phyloP scores from a whole-genome alignment of 2,888 invertebrate species.

The Blastobasis adustella region DNA sequence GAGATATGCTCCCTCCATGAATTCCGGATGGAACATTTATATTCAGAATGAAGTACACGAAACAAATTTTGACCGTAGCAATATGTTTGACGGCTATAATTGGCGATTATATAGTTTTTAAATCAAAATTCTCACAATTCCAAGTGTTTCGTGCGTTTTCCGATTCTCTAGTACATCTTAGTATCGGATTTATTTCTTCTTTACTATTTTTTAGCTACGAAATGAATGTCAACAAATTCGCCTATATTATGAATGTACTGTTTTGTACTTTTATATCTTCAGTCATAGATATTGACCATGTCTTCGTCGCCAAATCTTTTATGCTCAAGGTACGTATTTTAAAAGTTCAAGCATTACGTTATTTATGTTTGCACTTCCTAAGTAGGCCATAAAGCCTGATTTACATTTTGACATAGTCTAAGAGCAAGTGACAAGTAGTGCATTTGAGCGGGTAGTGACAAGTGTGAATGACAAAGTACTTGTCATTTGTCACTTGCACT shows the following conservation, averaged over 20 bases:
- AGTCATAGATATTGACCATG: slow-evolving; percentile 56
- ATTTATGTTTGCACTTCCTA: no score
- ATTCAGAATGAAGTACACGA: slow-evolving; percentile 35
- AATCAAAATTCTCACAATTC: slow-evolving; percentile 44
- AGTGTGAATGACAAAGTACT: no score
- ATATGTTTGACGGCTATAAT: slow-evolving; percentile 33
- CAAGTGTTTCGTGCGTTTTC: slow-evolving; percentile 40
- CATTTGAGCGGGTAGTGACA: no score
- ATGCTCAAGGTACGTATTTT: slow-evolving; percentile 40
- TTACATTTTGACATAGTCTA: no score
- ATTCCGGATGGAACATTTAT: no score
- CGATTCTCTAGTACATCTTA: slow-evolving; percentile 45
- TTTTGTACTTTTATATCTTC: slow-evolving; percentile 49
- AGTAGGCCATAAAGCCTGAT: no score
- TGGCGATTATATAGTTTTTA: slow-evolving; percentile 55
- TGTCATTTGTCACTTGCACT: no score
- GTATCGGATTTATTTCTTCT: slow-evolving; percentile 44
- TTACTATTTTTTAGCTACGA: slow-evolving; percentile 45
- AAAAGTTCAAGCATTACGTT: no score
- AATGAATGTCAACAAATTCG: slow-evolving; percentile 22
- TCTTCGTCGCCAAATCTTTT: slow-evolving; percentile 52
- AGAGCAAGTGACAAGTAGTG: no score
- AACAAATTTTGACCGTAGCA: slow-evolving; percentile 29
- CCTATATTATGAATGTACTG: slow-evolving; percentile 29
- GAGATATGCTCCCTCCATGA: no score